phyloP scores from a whole-genome alignment of 2,888 invertebrate genomes.

The Spisula solida region DNA sequence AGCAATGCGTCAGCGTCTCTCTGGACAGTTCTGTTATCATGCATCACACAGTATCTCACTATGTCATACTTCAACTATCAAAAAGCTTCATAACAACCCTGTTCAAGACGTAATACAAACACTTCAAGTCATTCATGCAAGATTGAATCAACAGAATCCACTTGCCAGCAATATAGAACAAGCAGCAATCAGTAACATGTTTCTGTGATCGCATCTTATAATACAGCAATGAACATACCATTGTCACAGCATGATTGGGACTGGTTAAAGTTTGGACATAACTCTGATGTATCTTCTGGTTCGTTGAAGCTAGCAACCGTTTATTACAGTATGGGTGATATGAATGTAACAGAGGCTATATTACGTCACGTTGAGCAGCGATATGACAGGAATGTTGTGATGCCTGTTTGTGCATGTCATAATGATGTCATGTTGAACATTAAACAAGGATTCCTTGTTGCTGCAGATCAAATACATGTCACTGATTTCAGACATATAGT shows the following conservation, averaged over 20 bases:
- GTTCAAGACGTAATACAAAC: background rate
- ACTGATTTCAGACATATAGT: background rate
- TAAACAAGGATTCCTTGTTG: background rate
- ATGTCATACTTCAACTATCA: background rate
- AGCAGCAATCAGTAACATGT: background rate
- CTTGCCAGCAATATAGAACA: background rate
- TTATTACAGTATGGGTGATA: constrained; percentile 16
- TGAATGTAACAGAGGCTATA: background rate
- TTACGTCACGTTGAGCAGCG: background rate
- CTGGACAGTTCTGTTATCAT: background rate
- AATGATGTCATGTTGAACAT: too few relatives aligned
- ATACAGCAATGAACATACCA: background rate
- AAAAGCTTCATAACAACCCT: background rate
- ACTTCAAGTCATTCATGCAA: background rate
- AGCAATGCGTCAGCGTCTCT: background rate
- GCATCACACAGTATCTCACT: background rate
- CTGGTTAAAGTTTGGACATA: background rate
- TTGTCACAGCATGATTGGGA: background rate
- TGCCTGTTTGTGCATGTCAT: constrained; percentile 10
- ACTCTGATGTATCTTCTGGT: constrained; percentile 12
- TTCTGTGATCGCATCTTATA: background rate
- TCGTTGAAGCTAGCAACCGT: background rate
- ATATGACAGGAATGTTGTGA: background rate
- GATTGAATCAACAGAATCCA: background rate
- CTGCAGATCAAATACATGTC: background rate